Base-by-base conservation (phyloP, 1,140 invertebrate genomes). In the Drosophila melanica region DNA sequence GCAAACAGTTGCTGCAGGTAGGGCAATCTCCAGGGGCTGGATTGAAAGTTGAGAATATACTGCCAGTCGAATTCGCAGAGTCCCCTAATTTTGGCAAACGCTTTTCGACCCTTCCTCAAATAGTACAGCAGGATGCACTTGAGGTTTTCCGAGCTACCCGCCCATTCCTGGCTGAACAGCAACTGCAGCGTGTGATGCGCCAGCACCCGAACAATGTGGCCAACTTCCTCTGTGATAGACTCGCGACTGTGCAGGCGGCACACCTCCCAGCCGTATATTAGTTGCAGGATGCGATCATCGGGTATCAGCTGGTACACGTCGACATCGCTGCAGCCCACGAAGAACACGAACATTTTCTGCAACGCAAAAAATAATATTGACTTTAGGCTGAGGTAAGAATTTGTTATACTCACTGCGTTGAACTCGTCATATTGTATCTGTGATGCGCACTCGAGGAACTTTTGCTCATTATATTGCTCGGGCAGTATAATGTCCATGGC, bases 81-180 rank as follows among this genome's bases (percentile, higher is more conserved):
- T 2, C 64, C 59, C 0, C 57, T 50, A 23, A 91, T 80, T 14
- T 81, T 67, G 18, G 16, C 35, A 39, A 87, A 75, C 9, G 51
- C 47, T 16, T 30, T 35, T 0, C 54, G 48, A 0, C 72, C 80
- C 8, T 77, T 76, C 16, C 60, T 64, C 0, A 91, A 27, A 27
- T 69, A 77, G 35, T 76, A 72, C 0, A 91, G 30, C 4, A 91
- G 37, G 44, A 77, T 75, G 18, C 59, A 54, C 30, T 72, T 79
- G 0, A 77, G 71, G 7, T 60, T 74, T 1, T 73, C 45, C 3
- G 75, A 75, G 51, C 90, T 82, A 10, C 51, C 60, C 0, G 47
- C 70, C 90, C 90, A 91, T 47, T 91, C 90, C 42, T 89, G 81
- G 37, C 90, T 85, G 14, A 91, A 90, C 76, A 67, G 79, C 44